Percentiles rank a stretch among this genome's conserved stretches.
Evolutionary conservation across 2,888 invertebrate species (phyloP).

Genomic region (Plebejus argus): DNA sequence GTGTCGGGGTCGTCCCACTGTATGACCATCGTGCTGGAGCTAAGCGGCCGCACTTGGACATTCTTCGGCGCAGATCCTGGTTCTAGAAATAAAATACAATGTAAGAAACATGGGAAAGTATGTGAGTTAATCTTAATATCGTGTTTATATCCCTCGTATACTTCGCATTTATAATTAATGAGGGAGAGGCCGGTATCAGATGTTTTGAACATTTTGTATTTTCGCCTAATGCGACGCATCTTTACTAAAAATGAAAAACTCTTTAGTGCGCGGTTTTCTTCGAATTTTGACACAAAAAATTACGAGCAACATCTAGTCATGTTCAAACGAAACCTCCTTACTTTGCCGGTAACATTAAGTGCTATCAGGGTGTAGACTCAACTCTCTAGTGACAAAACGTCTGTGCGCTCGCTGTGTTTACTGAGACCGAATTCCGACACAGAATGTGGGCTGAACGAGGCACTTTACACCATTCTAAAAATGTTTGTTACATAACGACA

Average conservation of each 20-base stretch:
- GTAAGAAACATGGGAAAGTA: no score
- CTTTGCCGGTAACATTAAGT: background rate
- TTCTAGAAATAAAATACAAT: conserved; percentile 79
- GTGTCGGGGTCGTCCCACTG: conserved; percentile 99
- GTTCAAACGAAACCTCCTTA: background rate
- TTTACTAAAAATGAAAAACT: no score
- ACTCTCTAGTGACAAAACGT: background rate
- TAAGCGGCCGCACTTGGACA: conserved; percentile 95
- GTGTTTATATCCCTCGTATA: no score
- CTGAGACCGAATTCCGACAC: background rate
- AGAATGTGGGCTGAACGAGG: background rate
- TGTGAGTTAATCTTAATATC: no score
- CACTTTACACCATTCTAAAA: background rate
- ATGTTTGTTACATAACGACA: background rate
- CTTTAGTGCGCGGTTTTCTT: no score
- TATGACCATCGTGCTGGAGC: conserved; percentile 97
- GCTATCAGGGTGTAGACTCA: background rate
- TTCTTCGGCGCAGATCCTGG: conserved; percentile 97
- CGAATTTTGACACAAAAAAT: background rate
- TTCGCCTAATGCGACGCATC: no score
- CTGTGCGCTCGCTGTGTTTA: background rate
- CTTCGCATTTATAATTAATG: no score
- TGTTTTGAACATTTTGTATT: no score
- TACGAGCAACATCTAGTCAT: background rate
- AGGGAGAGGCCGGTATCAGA: no score